phyloP scores from a whole-genome alignment of 2,888 invertebrate species.

The Pelosia muscerda region DNA sequence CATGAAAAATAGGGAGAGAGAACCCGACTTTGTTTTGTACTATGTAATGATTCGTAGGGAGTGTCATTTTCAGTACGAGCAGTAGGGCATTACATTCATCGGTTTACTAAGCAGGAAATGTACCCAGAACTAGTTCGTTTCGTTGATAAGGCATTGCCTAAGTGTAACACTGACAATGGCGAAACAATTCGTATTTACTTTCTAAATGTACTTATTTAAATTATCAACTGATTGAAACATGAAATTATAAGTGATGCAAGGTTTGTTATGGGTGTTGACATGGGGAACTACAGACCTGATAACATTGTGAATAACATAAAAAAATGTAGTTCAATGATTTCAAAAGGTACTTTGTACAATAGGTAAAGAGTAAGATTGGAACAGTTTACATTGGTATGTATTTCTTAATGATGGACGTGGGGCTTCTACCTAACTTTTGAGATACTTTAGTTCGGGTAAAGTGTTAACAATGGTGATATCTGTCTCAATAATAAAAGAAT shows the following conservation, averaged over 20 bases:
- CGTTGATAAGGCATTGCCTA: conserved; percentile 29
- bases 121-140: conserved; percentile 4
- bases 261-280: conserved; percentile 3
- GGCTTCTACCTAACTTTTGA: no score
- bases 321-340: no score
- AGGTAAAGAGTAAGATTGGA: neutral
- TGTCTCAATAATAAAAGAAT: neutral
- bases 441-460: neutral
- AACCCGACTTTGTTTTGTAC: no score
- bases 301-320: neutral
- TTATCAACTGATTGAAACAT: conserved; percentile 21
- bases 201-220: conserved; percentile 35
- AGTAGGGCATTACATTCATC: neutral
- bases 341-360: neutral
- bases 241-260: conserved; percentile 21
- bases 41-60: no score
- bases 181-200: conserved; percentile 39
- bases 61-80: neutral
- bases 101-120: conserved; percentile 28
- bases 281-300: neutral
- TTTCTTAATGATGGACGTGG: no score
- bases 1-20: no score
- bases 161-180: conserved; percentile 29
- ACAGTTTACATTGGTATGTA: neutral
- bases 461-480: neutral